These are phyloP conservation scores for Dreissena polymorpha DNA, from an alignment of 1,140 invertebrate species.

Conservation along the genomic window DNA sequence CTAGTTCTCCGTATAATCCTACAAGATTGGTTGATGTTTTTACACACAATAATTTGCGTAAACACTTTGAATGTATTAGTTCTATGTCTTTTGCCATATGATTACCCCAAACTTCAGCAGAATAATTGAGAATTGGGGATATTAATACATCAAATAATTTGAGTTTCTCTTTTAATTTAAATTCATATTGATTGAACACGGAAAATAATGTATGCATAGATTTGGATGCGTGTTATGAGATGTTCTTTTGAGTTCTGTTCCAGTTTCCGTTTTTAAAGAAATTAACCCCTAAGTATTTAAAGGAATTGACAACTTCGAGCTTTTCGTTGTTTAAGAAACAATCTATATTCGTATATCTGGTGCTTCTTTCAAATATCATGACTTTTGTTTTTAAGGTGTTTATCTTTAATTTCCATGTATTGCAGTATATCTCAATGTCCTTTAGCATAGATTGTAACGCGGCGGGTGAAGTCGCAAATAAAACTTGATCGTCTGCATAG, in stretches of 20 bases:
- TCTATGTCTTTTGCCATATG: slow-evolving; percentile 8
- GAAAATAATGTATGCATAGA: slow-evolving; percentile 18
- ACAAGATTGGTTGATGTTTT: slow-evolving; percentile 23
- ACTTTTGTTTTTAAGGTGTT: slow-evolving; percentile 11
- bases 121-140: slow-evolving; percentile 21
- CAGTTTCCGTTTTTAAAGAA: slow-evolving; percentile 23
- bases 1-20: slow-evolving; percentile 32
- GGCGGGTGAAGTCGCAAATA: slow-evolving; percentile 6
- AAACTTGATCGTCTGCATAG: slow-evolving; percentile 7
- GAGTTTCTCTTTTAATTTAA: background rate
- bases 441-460: slow-evolving; percentile 9
- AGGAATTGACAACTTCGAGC: slow-evolving; percentile 9
- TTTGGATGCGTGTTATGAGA: slow-evolving; percentile 5
- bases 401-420: slow-evolving; percentile 13
- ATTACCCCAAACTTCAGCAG: slow-evolving; percentile 10
- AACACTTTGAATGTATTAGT: slow-evolving; percentile 22
- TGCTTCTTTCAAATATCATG: slow-evolving; percentile 18
- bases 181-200: slow-evolving; percentile 19
- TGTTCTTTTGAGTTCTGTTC: slow-evolving; percentile 13
- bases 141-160: slow-evolving; percentile 28
- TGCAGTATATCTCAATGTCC: slow-evolving; percentile 4
- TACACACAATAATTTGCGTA: slow-evolving; percentile 18
- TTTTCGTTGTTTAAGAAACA: background rate
- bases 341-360: background rate
- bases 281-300: slow-evolving; percentile 19